Evolutionary conservation across 2,888 invertebrate species (phyloP), one percentile per base, ranked within the genome.

Genomic region (Polydesmus complanatus): DNA sequence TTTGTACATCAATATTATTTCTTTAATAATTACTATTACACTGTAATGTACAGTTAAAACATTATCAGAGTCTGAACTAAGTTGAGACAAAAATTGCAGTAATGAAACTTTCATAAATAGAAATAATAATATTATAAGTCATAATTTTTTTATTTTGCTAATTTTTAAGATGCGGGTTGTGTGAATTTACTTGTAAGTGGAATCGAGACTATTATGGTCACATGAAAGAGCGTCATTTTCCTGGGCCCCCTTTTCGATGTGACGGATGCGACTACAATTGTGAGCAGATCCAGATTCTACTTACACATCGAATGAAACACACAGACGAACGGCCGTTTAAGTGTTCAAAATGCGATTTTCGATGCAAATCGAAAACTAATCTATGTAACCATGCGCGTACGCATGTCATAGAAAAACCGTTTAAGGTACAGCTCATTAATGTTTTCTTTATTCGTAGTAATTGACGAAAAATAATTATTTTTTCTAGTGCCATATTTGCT

Each of bases 191-290:
- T 54, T 80, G 80, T 67, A 79, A 79, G 65, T 82, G 81, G 75
- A 81, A 81, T 68, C 77, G 80, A 37, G 78, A 79, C 66, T 82
- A 80, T 71, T 78, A 80, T 65, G 74, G 75, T 63, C 83, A 83
- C 68, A 80, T 82, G 78, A 79, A 78, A 67, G 54, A 60, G 49
- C 74, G 73, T 25, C 79, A 79, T 71, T 81, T 80, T 69, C 72
- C 75, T 55, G 81, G 82, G 21, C 81, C 81, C n/a, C 82, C 82
- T n/a, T 82, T 77, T 69, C 75, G 76, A 66, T 83, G 83, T 71
- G 81, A 81, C 66, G 75, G 74, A 59, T 83, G 83, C 76, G 73
- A 72, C n/a, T 78, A 74, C 65, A 70, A 69, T 1, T 72, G 74
- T n/a, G 74, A 75, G 23, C 72, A 74, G 51, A 75, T 83, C 61